A percentile compares a stretch with the other conserved stretches of the same genome.
These are phyloP conservation scores for Zelleria hepariella DNA, from an alignment of 2,888 invertebrate species.

Conservation along the genomic window DNA sequence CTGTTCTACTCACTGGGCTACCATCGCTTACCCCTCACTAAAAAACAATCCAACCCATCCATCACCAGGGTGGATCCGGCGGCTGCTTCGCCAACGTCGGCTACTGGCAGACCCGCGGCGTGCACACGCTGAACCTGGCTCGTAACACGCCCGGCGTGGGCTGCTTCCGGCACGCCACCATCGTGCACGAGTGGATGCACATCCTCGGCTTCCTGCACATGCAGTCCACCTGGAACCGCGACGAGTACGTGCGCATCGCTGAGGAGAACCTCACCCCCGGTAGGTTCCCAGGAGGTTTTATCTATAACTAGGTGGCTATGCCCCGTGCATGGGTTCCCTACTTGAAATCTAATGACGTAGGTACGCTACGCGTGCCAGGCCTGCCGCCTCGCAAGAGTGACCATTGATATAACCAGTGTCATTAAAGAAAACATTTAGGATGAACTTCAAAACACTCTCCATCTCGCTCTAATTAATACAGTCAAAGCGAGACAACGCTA, in stretches of 20 bases:
- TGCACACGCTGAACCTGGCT: constrained; percentile 68
- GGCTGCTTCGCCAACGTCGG: constrained; percentile 62
- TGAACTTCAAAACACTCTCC: too few species aligned
- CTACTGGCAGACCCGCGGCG: constrained; percentile 43
- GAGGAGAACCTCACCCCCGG: constrained; percentile 77
- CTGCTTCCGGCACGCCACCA: constrained; percentile 75
- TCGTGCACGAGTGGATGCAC: constrained; percentile 82
- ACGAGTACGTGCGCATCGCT: constrained; percentile 75
- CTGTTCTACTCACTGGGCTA: too few species aligned
- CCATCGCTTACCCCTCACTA: neutral
- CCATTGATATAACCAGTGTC: too few species aligned
- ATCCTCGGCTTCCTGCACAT: constrained; percentile 62
- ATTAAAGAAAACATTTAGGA: too few species aligned
- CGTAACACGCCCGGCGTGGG: constrained; percentile 56
- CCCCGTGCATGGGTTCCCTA: too few species aligned
- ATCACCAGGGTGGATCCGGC: constrained; percentile 32
- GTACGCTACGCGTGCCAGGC: too few species aligned
- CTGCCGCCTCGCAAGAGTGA: too few species aligned
- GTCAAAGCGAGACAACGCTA: too few species aligned
- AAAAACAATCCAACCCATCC: neutral
- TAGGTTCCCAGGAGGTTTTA: constrained; percentile 23
- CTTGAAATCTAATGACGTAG: too few species aligned
- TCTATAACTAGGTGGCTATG: too few species aligned
- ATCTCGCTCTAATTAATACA: too few species aligned
- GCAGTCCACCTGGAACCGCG: constrained; percentile 57